Conservation (phyloP, 2,888 invertebrate species). For the Panopea generosa region DNA sequence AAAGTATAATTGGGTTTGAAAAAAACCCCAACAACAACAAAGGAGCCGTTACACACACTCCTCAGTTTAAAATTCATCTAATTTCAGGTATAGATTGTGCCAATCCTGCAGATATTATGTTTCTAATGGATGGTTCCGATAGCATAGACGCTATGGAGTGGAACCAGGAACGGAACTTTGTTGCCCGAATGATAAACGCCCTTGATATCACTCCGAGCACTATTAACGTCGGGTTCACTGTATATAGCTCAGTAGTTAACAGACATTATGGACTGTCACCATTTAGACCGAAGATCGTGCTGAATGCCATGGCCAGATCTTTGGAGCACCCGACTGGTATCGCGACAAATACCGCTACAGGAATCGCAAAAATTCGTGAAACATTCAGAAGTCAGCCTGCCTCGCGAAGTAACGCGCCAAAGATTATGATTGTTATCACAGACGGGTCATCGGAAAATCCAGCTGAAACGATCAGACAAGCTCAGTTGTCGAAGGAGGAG, state of each 20-base stretch:
- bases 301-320: slow-evolving; percentile 53
- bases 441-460: slow-evolving; percentile 76
- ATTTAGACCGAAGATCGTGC: slow-evolving; percentile 67
- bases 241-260: slow-evolving; percentile 74
- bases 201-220: slow-evolving; percentile 66
- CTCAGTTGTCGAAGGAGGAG: slow-evolving; percentile 65
- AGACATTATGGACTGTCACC: slow-evolving; percentile 68
- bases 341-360: slow-evolving; percentile 66
- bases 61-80: not conserved
- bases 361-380: slow-evolving; percentile 61
- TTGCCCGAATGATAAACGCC: slow-evolving; percentile 70
- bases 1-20: not conserved
- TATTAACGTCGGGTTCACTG: slow-evolving; percentile 71
- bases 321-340: slow-evolving; percentile 66
- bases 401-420: slow-evolving; percentile 61
- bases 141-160: slow-evolving; percentile 74
- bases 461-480: slow-evolving; percentile 70
- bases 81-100: slow-evolving; percentile 73
- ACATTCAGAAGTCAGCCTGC: slow-evolving; percentile 60
- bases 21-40: not conserved
- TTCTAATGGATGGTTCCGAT: slow-evolving; percentile 77
- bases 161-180: slow-evolving; percentile 69
- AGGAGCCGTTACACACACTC: not conserved
- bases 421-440: slow-evolving; percentile 76
- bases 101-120: slow-evolving; percentile 75